A percentile compares a stretch with the other conserved stretches of the same genome.
phyloP scores from a whole-genome alignment of 2,888 invertebrate genomes.

The Campoletis raptor region DNA sequence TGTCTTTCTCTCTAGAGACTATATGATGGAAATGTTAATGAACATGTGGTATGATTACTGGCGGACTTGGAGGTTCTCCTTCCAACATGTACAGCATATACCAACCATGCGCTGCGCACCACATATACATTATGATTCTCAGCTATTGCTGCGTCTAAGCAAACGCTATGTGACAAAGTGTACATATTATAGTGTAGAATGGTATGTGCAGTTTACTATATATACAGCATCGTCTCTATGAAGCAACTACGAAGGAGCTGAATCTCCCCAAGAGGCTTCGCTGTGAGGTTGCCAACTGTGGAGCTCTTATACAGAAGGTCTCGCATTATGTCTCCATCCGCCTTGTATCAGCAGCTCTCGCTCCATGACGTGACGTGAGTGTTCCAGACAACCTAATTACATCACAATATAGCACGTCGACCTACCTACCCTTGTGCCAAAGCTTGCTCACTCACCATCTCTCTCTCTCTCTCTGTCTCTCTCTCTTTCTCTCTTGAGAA shows the following conservation, averaged over 20 bases:
- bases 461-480: slow-evolving; percentile 40
- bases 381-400: slow-evolving; percentile 87
- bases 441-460: slow-evolving; percentile 7
- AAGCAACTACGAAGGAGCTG: slow-evolving; percentile 68
- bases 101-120: not conserved
- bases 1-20: slow-evolving; percentile 1
- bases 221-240: slow-evolving; percentile 42
- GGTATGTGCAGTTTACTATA: slow-evolving; percentile 24
- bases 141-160: slow-evolving; percentile 41
- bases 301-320: slow-evolving; percentile 60
- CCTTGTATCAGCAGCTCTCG: slow-evolving; percentile 75
- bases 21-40: slow-evolving; percentile 26
- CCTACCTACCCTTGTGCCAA: slow-evolving; percentile 69
- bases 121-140: slow-evolving; percentile 11
- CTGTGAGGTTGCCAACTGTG: slow-evolving; percentile 53
- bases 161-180: slow-evolving; percentile 59
- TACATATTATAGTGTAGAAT: slow-evolving; percentile 52
- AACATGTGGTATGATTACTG: slow-evolving; percentile 43
- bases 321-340: slow-evolving; percentile 82
- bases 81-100: slow-evolving; percentile 3
- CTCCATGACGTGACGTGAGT: slow-evolving; percentile 85
- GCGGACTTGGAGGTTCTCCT: slow-evolving; percentile 52
- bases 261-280: slow-evolving; percentile 67
- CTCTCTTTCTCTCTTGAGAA: slow-evolving; percentile 44
- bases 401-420: slow-evolving; percentile 79